These are phyloP conservation scores for Callorhinus ursinus DNA, from an alignment of 2,113 vertebrate species.

Conservation along the genomic window DNA sequence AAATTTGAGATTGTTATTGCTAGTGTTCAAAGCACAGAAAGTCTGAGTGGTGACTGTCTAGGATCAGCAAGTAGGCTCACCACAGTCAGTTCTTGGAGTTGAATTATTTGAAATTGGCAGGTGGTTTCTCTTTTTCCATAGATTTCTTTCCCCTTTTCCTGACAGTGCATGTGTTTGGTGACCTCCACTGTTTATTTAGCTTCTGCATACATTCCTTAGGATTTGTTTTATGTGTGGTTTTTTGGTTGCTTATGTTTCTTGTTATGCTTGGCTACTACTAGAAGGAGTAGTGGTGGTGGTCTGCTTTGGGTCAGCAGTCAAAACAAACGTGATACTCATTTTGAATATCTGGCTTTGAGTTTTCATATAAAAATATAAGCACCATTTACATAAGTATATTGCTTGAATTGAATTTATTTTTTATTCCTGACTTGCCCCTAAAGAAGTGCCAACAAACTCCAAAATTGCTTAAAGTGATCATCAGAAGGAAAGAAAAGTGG, in stretches of 20 bases:
- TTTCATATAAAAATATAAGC: conserved; percentile 75
- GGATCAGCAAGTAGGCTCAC: conserved; percentile 56
- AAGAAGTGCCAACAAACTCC: conserved; percentile 51
- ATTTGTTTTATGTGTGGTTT: conserved; percentile 82
- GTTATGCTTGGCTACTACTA: conserved; percentile 80
- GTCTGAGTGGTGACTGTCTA: conserved; percentile 63
- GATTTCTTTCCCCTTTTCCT: conserved; percentile 72
- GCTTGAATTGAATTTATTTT: conserved; percentile 69
- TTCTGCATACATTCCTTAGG: conserved; percentile 80
- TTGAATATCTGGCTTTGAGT: conserved; percentile 80
- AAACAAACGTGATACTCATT: conserved; percentile 81
- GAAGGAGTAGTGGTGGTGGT: conserved; percentile 76
- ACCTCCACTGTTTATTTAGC: conserved; percentile 79
- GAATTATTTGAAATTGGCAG: conserved; percentile 80
- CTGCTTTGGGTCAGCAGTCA: conserved; percentile 75
- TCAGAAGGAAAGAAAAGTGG: neutral
- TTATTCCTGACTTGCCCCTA: conserved; percentile 26
- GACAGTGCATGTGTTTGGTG: conserved; percentile 80
- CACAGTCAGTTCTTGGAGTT: conserved; percentile 68
- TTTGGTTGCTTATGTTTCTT: conserved; percentile 79
- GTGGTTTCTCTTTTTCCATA: conserved; percentile 77
- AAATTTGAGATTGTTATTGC: conserved; percentile 75
- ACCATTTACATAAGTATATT: conserved; percentile 76
- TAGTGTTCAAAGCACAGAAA: conserved; percentile 69
- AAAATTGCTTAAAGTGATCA: conserved; percentile 45